Conservation (phyloP, 2,113 vertebrate species). For the Prinia subflava region DNA sequence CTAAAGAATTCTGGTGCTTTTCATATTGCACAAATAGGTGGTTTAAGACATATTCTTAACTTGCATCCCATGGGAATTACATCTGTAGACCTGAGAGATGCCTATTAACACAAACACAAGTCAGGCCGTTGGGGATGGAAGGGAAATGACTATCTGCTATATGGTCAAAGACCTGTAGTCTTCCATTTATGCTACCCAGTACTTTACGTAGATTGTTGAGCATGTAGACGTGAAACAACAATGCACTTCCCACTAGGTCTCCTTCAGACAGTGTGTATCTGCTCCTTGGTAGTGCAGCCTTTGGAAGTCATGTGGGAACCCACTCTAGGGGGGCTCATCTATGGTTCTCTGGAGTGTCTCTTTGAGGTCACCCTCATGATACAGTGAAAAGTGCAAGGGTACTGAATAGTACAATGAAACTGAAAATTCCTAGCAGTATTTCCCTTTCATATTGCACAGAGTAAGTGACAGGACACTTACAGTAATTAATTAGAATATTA, state of each 20-base stretch:
- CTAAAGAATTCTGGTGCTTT: background rate
- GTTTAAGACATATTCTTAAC: background rate
- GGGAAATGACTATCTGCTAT: background rate
- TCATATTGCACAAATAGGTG: fast-evolving
- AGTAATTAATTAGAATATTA: background rate
- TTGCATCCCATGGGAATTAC: background rate
- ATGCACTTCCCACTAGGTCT: background rate
- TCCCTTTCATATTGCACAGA: background rate
- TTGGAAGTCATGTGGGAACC: background rate
- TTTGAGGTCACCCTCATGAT: background rate
- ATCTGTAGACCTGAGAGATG: background rate
- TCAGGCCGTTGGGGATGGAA: background rate
- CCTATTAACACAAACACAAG: background rate
- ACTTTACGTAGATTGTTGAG: background rate
- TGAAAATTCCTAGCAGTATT: background rate
- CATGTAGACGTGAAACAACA: background rate
- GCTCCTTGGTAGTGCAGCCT: background rate
- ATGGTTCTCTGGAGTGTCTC: background rate
- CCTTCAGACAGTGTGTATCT: background rate
- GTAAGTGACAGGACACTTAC: background rate
- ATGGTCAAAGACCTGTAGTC: background rate
- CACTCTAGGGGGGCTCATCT: background rate
- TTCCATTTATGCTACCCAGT: background rate
- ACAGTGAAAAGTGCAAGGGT: background rate
- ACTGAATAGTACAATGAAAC: background rate